Percentiles rank a stretch among this genome's conserved stretches.
Evolutionary conservation across 2,888 invertebrate genomes (phyloP).

Genomic region (Mimumesa dahlbomi): DNA sequence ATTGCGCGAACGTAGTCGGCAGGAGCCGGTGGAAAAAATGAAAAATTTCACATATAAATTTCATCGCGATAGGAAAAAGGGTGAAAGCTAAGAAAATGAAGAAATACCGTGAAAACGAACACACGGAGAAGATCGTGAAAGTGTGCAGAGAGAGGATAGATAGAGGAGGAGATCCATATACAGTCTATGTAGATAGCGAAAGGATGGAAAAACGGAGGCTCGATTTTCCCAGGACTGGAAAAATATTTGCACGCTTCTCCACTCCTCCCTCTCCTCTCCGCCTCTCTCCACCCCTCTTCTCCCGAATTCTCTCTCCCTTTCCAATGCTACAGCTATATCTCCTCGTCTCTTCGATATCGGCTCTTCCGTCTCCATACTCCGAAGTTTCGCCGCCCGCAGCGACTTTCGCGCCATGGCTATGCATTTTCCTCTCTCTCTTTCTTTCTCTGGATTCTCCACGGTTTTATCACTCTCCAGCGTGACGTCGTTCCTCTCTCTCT

Average conservation of each 20-base stretch:
- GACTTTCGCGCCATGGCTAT: conserved; percentile 51
- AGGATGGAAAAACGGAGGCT: conserved; percentile 22
- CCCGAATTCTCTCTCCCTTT: conserved; percentile 6
- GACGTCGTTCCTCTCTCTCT: background rate
- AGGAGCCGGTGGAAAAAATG: too few species aligned
- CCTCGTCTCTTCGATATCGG: conserved; percentile 55
- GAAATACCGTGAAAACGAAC: background rate
- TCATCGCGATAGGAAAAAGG: background rate
- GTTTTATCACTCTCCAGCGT: conserved; percentile 6
- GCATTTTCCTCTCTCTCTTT: conserved; percentile 18
- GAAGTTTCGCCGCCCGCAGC: conserved; percentile 59
- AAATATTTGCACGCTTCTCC: conserved; percentile 64
- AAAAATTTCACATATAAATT: too few species aligned
- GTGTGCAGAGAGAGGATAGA: conserved; percentile 14
- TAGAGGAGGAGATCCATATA: conserved; percentile 32
- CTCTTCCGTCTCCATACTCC: conserved; percentile 58
- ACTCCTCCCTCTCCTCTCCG: conserved; percentile 8
- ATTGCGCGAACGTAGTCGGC: too few species aligned
- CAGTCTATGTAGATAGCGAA: conserved; percentile 24
- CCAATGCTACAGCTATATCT: background rate
- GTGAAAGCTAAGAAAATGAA: too few species aligned
- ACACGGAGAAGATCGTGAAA: conserved; percentile 1
- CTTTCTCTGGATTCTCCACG: conserved; percentile 5
- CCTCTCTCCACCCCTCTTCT: conserved; percentile 1
- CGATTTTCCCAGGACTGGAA: conserved; percentile 60